phyloP scores from a whole-genome alignment of 2,888 invertebrate genomes.

The Limulus polyphemus region DNA sequence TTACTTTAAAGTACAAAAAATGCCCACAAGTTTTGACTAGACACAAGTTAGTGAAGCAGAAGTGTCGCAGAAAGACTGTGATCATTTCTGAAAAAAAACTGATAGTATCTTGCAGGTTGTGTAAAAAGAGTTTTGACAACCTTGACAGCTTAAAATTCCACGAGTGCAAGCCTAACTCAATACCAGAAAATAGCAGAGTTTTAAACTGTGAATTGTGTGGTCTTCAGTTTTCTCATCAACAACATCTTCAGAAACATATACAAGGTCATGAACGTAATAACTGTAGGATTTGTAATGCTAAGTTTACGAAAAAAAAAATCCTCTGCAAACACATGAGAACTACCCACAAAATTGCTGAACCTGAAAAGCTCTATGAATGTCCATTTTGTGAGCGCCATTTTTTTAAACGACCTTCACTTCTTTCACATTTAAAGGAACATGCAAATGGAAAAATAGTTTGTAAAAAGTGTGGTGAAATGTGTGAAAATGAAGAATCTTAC shows the following conservation, averaged over 20 bases:
- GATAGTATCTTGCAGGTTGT: constrained; percentile 12
- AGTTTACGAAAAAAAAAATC: constrained; percentile 28
- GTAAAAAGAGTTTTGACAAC: constrained; percentile 8
- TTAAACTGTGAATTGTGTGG: constrained; percentile 17
- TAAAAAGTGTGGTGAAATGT: constrained; percentile 31
- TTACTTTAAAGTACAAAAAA: no score
- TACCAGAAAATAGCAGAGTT: not conserved
- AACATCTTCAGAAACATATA: constrained; percentile 27
- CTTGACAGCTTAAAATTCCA: constrained; percentile 3
- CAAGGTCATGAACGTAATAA: constrained; percentile 29
- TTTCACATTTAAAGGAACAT: constrained; percentile 30
- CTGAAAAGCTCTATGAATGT: constrained; percentile 29
- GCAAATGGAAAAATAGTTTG: constrained; percentile 30
- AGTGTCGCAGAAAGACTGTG: no score
- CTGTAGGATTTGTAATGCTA: constrained; percentile 27
- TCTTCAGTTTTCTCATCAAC: constrained; percentile 11
- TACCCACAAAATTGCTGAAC: constrained; percentile 27
- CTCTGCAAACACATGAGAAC: constrained; percentile 28
- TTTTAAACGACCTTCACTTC: constrained; percentile 28
- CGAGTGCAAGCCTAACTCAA: not conserved
- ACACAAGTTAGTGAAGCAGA: no score
- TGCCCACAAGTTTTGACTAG: no score
- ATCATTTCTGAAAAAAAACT: no score
- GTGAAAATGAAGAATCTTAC: constrained; percentile 25
- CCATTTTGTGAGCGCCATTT: constrained; percentile 30